These are phyloP conservation scores for Triops cancriformis DNA, from an alignment of 1,140 invertebrate species.

Conservation along the genomic window DNA sequence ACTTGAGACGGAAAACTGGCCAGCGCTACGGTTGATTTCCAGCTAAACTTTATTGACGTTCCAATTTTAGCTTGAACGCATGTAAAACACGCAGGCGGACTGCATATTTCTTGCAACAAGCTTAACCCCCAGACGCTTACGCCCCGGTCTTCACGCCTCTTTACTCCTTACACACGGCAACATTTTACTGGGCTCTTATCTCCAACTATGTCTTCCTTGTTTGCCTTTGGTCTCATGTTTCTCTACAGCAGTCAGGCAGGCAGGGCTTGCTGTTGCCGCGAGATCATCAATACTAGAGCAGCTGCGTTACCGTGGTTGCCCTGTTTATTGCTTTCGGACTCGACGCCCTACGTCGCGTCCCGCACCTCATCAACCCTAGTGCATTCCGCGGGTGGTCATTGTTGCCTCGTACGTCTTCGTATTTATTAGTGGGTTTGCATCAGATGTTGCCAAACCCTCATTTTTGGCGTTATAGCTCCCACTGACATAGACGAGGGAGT, in stretches of 20 bases:
- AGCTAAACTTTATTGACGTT: background rate
- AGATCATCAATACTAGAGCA: background rate
- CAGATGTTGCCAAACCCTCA: background rate
- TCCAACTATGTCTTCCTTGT: too few relatives aligned
- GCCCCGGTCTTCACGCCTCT: background rate
- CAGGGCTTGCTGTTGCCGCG: too few relatives aligned
- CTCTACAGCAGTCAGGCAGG: too few relatives aligned
- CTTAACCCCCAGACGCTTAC: background rate
- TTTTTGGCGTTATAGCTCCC: background rate
- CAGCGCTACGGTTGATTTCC: background rate
- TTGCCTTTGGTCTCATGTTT: too few relatives aligned
- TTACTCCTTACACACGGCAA: background rate
- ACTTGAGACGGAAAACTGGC: background rate
- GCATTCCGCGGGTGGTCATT: slow-evolving; percentile 2
- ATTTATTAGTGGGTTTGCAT: background rate
- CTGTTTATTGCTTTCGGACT: background rate
- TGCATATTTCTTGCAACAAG: background rate
- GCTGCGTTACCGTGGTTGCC: background rate
- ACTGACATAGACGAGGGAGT: background rate
- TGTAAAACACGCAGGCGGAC: slow-evolving; percentile 2
- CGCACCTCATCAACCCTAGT: background rate
- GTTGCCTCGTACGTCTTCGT: too few relatives aligned
- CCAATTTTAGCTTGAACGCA: slow-evolving; percentile 9
- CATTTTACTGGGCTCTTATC: background rate
- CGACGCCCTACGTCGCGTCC: background rate